A percentile compares a stretch with the other conserved stretches of the same genome.
Evolutionary conservation across 2,888 invertebrate species (phyloP).

Genomic region (Trissolcus brochymenae): DNA sequence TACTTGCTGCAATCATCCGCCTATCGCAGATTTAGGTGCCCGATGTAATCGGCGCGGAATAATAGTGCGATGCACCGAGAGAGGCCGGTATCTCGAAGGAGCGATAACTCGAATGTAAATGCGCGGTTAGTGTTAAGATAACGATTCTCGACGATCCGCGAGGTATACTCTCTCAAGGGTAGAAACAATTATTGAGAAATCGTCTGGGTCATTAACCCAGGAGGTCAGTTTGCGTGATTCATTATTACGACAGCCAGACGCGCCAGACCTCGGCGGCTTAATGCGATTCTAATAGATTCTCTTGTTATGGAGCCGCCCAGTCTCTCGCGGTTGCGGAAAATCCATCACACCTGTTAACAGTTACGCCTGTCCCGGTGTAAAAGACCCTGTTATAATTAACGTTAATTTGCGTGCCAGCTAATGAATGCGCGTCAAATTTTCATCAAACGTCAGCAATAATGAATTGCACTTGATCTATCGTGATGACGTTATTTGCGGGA

Average conservation of each 20-base stretch:
- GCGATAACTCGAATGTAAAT: conserved; percentile 48
- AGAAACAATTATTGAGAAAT: conserved; percentile 55
- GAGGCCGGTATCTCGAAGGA: conserved; percentile 21
- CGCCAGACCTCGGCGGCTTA: conserved; percentile 23
- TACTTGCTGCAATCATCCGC: conserved; percentile 8
- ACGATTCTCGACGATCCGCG: conserved; percentile 25
- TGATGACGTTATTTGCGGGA: conserved; percentile 26
- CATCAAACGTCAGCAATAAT: conserved; percentile 26
- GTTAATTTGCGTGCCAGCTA: conserved; percentile 10
- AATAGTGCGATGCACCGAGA: conserved; percentile 28
- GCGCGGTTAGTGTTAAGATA: conserved; percentile 29
- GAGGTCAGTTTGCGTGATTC: conserved; percentile 34
- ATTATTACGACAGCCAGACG: conserved; percentile 13
- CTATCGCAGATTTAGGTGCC: conserved; percentile 28
- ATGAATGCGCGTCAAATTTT: conserved; percentile 32
- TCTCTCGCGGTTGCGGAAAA: conserved; percentile 10
- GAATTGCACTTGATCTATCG: conserved; percentile 18
- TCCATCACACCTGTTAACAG: conserved; percentile 5
- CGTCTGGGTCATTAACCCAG: conserved; percentile 43
- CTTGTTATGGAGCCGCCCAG: conserved; percentile 23
- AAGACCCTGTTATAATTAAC: conserved; percentile 29
- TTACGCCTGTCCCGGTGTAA: conserved; percentile 16
- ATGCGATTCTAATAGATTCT: conserved; percentile 49
- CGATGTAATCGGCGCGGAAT: conserved; percentile 20
- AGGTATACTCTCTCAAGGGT: conserved; percentile 23